Base-by-base conservation (phyloP, 2,888 invertebrate species). In the Euspilapteryx auroguttella region DNA sequence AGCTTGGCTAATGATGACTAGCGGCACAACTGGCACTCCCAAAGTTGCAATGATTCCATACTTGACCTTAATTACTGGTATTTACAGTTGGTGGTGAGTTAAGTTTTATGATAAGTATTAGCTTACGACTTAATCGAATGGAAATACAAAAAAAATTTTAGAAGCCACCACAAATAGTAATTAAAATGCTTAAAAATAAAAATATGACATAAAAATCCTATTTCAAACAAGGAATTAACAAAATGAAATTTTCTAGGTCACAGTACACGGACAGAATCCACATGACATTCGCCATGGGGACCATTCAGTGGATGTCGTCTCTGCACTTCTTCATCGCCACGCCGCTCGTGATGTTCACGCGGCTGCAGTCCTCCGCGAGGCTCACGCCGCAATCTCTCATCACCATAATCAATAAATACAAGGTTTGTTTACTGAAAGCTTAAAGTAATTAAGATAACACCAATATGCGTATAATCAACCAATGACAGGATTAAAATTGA, bases 1-100 rank as follows among this genome's bases (percentile, higher is more conserved):
- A 10, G 53, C 53, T 2, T 58, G 54, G 55, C 33, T 58, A 15
- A 47, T 55, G 39, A 28, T 57, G 21, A 59, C 59, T 4, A 61
- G 57, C 28, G 59, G 58, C 3, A 56, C 58, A 2, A 58, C 58
- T 0, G 58, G 57, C 4, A 24, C 37, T 3, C 55, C 58, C 1
- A 58, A 58, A 43, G 45, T 50, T 3, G 52, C 49, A 1, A 32
- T 45, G 3, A 41, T 55, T 24, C 41, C 55, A 3, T 57, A 34
- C 33, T 45, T 42, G n/a, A 49, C 40, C 12, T 27, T 55, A 12
- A 37, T 47, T 4, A 46, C 44, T 17, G 45, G 40, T 12, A 24
- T 56, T n/a, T 33, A 38, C 3, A 34, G 32, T 28, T 55, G 56
- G 56, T 58, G 55, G 57, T 57, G 28, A 34, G 52, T n/a, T n/a